Conservation (phyloP, 64 coral and sea anemone genomes). For the Cladopsammia gracilis region DNA sequence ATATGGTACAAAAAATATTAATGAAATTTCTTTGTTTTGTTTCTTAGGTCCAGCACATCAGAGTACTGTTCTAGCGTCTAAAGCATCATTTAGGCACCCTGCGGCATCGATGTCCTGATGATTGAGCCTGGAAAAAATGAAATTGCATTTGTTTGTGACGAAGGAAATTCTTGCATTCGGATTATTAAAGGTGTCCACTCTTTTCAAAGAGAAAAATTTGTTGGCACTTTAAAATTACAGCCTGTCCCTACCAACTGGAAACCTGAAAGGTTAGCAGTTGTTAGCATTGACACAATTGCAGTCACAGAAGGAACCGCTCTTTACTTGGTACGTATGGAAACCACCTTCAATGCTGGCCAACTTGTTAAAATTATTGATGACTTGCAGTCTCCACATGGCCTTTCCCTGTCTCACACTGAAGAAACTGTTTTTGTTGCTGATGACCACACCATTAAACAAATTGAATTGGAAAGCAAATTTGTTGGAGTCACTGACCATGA, state of each 20-base stretch:
- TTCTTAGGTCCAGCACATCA: no score
- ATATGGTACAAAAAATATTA: neutral
- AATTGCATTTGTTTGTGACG: no score
- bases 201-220: no score
- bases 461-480: constrained; percentile 5
- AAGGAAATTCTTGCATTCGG: no score
- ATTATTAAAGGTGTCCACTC: no score
- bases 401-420: neutral
- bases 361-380: constrained; percentile 29
- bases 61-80: no score
- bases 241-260: constrained; percentile 48
- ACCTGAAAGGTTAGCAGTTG: constrained; percentile 59
- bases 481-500: neutral
- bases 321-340: constrained; percentile 16
- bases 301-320: constrained; percentile 38
- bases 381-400: constrained; percentile 35
- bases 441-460: constrained; percentile 32
- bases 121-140: no score
- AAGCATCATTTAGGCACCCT: no score
- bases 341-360: constrained; percentile 17
- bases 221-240: constrained; percentile 30
- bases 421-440: constrained; percentile 58
- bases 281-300: constrained; percentile 15
- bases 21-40: neutral
- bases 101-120: no score